Evolutionary conservation across 1,140 invertebrate genomes (phyloP).

Genomic region (Halesus radiatus): DNA sequence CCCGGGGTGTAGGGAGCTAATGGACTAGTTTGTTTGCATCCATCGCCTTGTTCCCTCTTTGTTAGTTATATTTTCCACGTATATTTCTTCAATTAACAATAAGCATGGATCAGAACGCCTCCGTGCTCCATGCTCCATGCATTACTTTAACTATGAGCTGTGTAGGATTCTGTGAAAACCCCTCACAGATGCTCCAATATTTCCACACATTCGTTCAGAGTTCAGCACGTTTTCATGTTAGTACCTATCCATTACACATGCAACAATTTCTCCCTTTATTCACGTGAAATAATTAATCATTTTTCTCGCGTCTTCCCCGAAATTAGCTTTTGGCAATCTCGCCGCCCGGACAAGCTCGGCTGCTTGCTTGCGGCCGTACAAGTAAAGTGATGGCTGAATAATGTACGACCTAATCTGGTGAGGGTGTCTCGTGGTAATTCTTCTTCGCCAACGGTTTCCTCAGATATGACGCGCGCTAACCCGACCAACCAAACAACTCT

Average conservation of each 20-base stretch:
- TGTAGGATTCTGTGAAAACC: too few relatives aligned
- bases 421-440: conserved; percentile 55
- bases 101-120: too few relatives aligned
- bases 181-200: too few relatives aligned
- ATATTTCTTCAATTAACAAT: too few relatives aligned
- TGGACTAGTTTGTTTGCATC: background rate
- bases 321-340: conserved; percentile 36
- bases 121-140: too few relatives aligned
- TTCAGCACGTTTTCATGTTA: too few relatives aligned
- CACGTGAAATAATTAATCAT: conserved; percentile 15
- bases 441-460: conserved; percentile 32
- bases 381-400: conserved; percentile 55
- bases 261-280: background rate
- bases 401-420: conserved; percentile 54
- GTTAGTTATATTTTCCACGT: too few relatives aligned
- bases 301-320: background rate
- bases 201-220: too few relatives aligned
- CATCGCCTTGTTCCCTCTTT: background rate
- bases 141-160: too few relatives aligned
- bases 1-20: background rate
- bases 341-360: background rate
- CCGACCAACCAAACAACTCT: background rate
- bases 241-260: background rate
- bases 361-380: conserved; percentile 34
- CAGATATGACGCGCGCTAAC: conserved; percentile 6